Evolutionary conservation across 2,888 invertebrate species (phyloP), one percentile per base, ranked within the genome.

Genomic region (Myopa testacea): DNA sequence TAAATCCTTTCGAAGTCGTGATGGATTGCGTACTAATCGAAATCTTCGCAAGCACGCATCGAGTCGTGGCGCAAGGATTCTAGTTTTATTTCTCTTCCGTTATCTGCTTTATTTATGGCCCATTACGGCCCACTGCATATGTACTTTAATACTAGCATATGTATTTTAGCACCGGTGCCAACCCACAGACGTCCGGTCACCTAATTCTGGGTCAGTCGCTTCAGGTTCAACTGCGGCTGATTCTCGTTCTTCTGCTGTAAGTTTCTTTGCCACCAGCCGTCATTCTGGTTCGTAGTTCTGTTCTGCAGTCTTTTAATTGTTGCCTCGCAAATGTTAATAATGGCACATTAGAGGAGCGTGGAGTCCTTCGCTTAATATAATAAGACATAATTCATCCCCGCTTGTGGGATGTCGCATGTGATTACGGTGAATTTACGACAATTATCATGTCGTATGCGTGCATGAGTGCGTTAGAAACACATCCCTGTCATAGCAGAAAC

Each of bases 31-130:
- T 55, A 37, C 45, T 45, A 26, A 63, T 45, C 62, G 74, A 63
- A 34, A 45, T 55, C 67, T 16, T 50, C 45, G 73, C 73, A 73
- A 62, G 63, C 73, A 73, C 52, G 62, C 62, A 73, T 38, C 50
- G 65, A 14, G 26, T 63, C 52, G 63, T 34, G 45, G 63, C 74
- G 45, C 37, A 73, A 77, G 73, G 75, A 79, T 58, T 75, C 75
- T 83, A 81, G 84, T 82, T 83, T 83, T 55, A 52, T 72, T 72
- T 65, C 52, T 65, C 76, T 85, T 84, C 85, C 85, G 86, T 86
- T 86, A 84, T 84, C 81, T 81, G 81, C 71, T 82, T 86, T 84
- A 86, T 86, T 86, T 87, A 86, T 86, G 82, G 84, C 83, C 87
- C 86, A 86, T 86, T 86, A 86, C 83, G 82, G 82, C 83, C 82